Base-by-base conservation (phyloP, 2,113 vertebrate species). In the Daboia siamensis region DNA sequence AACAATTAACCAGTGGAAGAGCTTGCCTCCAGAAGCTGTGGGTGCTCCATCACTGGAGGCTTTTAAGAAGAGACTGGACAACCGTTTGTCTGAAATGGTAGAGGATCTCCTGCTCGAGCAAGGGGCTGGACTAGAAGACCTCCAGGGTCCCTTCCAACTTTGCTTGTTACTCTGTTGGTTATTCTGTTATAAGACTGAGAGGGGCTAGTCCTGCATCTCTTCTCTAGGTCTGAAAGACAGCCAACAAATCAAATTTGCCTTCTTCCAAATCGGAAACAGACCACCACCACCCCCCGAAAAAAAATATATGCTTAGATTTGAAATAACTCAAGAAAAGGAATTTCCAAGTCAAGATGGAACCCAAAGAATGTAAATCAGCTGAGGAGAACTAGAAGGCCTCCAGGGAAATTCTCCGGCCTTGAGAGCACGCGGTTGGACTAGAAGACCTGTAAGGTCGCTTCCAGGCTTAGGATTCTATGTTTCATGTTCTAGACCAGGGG, bases 311-410 rank as follows among this genome's bases (percentile, higher is more conserved):
- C 61, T 61, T 4, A 52, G 56, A 48, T 90, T 74, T 1, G 29
- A 15, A 69, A 1, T 10, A 33, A 15, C 0, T 24, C n/a, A 15
- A 0, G 0, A 29, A 84, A 0, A 0, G 90, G 0, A 46, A 0
- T 0, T 55, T 24, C 21, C 0, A 48, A 3, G 0, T 9, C 1
- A 15, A 29, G 20, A 17, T 20, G 23, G 54, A 90, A 17, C 23
- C 11, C 61, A 39, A 46, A 93, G 11, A 64, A 44, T 23, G 2
- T 55, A 52, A n/a, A 57, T 17, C 20, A 17, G 1, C 3, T 26
- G 5, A 88, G n/a, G 51, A 69, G 55, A 29, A 7, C 13, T 59
- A 52, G 57, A 48, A 26, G 57, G 24, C 3, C 24, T 26, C 57
- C 24, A 10, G 24, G 1, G 3, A 61, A 61, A 61, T 59, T 59